Conservation (phyloP, 2,113 vertebrate species). For the Coreoperca whiteheadi region DNA sequence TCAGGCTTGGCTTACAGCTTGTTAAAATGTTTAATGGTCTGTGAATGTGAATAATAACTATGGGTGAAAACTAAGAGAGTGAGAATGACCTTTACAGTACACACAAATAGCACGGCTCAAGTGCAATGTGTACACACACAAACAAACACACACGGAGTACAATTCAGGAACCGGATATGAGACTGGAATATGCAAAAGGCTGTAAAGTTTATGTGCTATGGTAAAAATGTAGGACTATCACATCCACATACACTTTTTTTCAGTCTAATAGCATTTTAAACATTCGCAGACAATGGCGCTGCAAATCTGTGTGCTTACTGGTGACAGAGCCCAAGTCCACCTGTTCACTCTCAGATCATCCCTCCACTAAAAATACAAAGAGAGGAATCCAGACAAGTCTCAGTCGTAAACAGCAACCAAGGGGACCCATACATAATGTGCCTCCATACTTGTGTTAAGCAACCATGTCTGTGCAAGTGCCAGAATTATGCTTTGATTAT, state of each 20-base stretch:
- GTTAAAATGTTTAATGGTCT: conserved; percentile 76
- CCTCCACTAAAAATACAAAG: conserved; percentile 74
- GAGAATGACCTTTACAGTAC: conserved; percentile 60
- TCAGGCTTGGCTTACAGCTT: conserved; percentile 54
- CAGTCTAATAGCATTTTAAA: conserved; percentile 38
- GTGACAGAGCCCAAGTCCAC: conserved; percentile 59
- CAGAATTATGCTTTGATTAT: conserved; percentile 32
- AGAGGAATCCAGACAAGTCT: conserved; percentile 69
- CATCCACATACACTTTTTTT: conserved; percentile 19
- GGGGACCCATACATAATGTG: conserved; percentile 30
- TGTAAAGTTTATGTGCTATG: conserved; percentile 17
- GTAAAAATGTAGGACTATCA: conserved; percentile 10
- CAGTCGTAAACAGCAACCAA: conserved; percentile 62
- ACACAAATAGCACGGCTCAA: conserved; percentile 37
- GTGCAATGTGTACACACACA: conserved; percentile 23
- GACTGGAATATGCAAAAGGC: background rate
- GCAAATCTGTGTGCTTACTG: conserved; percentile 42
- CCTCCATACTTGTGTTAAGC: conserved; percentile 39
- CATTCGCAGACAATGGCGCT: conserved; percentile 50
- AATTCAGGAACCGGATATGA: background rate
- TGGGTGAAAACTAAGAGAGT: conserved; percentile 57
- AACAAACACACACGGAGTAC: conserved; percentile 23
- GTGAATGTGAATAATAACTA: conserved; percentile 74
- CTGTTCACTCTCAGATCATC: conserved; percentile 73
- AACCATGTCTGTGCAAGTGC: conserved; percentile 43